A percentile compares a stretch with the other conserved stretches of the same genome.
phyloP scores from a whole-genome alignment of 2,113 vertebrate genomes.

The Carettochelys insculpta region DNA sequence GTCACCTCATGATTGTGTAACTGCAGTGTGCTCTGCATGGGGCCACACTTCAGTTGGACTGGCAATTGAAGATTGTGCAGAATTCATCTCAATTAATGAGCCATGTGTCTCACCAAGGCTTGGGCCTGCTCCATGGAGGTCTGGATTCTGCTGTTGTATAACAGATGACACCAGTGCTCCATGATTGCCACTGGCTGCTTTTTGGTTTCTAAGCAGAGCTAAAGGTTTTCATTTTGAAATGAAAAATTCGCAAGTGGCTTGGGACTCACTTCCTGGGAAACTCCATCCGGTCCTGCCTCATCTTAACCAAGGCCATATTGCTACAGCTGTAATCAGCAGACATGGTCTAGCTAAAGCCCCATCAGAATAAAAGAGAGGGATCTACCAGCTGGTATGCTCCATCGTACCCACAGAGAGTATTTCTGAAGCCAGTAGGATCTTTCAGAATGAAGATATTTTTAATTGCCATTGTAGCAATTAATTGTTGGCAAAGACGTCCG shows the following conservation, averaged over 20 bases:
- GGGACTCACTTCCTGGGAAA: background rate
- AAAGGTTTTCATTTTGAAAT: background rate
- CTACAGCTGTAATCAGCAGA: background rate
- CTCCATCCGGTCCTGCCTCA: background rate
- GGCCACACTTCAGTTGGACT: background rate
- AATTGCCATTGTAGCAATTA: background rate
- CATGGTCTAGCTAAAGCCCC: background rate
- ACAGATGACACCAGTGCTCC: background rate
- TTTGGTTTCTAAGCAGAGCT: background rate
- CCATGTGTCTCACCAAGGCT: background rate
- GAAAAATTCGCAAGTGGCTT: background rate
- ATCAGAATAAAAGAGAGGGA: background rate
- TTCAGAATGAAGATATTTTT: background rate
- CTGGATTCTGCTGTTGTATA: background rate
- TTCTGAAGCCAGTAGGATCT: background rate
- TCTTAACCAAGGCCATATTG: fast-evolving
- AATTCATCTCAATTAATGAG: background rate
- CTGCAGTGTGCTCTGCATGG: background rate
- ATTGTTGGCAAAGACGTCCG: background rate
- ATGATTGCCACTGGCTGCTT: background rate
- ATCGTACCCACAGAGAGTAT: background rate
- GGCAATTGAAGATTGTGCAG: background rate
- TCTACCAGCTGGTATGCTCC: fast-evolving
- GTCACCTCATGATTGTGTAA: background rate
- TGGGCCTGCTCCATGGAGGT: fast-evolving